Conservation (phyloP, 2,888 invertebrate species). For the Diarsia mendica region DNA sequence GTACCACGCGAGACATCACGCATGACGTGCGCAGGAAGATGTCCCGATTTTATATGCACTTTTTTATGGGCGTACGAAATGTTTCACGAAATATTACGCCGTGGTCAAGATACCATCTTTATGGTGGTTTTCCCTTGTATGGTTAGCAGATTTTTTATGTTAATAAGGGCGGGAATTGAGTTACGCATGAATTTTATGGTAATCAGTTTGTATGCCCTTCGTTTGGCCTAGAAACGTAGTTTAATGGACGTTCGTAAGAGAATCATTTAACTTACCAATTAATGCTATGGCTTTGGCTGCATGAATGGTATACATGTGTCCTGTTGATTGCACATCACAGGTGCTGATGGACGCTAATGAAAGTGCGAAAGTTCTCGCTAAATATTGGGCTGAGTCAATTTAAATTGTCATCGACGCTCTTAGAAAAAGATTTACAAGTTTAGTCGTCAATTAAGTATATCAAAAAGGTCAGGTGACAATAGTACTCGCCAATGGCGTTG, state of each 20-base stretch:
- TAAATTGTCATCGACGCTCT: no score
- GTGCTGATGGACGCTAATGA: no score
- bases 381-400: no score
- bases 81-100: conserved; percentile 45
- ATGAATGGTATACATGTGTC: no score
- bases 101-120: conserved; percentile 56
- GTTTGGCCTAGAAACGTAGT: conserved; percentile 17
- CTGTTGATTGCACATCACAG: no score
- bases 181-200: conserved; percentile 25
- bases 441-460: conserved; percentile 1
- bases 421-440: background rate
- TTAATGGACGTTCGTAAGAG: background rate
- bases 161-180: conserved; percentile 7
- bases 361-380: no score
- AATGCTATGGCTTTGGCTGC: background rate
- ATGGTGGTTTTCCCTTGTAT: conserved; percentile 42
- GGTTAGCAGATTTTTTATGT: conserved; percentile 34
- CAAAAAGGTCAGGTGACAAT: background rate
- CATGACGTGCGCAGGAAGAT: conserved; percentile 58
- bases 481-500: background rate
- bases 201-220: conserved; percentile 3
- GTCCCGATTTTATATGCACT: conserved; percentile 62
- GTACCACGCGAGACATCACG: conserved; percentile 64
- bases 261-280: background rate
- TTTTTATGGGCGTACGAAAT: conserved; percentile 54